These are phyloP conservation scores for Petrolisthes manimaculis DNA, from an alignment of 2,888 invertebrate genomes.

Conservation along the genomic window DNA sequence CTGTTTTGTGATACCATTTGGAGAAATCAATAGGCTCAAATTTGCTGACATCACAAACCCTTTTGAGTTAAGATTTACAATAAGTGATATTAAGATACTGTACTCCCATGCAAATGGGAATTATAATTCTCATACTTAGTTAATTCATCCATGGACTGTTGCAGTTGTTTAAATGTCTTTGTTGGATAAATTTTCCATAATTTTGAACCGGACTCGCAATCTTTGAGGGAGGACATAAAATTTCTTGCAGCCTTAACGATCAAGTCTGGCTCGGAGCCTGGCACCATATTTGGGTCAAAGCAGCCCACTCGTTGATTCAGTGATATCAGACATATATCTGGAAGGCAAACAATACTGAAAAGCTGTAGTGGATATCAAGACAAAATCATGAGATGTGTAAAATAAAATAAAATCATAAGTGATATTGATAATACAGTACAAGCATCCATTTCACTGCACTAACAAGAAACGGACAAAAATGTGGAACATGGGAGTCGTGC, in stretches of 20 bases:
- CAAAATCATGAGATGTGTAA: background rate
- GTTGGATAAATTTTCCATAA: constrained; percentile 40
- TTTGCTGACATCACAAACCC: too few relatives aligned
- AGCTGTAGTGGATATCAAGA: too few relatives aligned
- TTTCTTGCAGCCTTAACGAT: constrained; percentile 16
- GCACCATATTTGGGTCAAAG: constrained; percentile 2
- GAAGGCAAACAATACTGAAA: background rate
- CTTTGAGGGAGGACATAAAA: constrained; percentile 29
- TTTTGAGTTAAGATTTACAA: too few relatives aligned
- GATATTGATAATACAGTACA: background rate
- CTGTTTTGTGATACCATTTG: too few relatives aligned
- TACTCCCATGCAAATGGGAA: constrained; percentile 7
- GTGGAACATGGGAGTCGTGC: too few relatives aligned
- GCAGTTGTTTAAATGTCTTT: constrained; percentile 25
- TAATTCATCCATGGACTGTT: constrained; percentile 25
- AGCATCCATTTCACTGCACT: too few relatives aligned
- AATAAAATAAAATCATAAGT: background rate
- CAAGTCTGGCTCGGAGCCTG: constrained; percentile 4
- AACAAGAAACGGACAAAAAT: too few relatives aligned
- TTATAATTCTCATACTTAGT: constrained; percentile 18
- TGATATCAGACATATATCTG: constrained; percentile 41
- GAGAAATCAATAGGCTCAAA: too few relatives aligned
- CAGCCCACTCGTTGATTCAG: constrained; percentile 48
- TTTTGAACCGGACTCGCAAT: constrained; percentile 36
- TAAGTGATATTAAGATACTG: too few relatives aligned